These are phyloP conservation scores for Oncorhynchus tshawytscha DNA, from an alignment of 2,113 vertebrate genomes.

Conservation along the genomic window DNA sequence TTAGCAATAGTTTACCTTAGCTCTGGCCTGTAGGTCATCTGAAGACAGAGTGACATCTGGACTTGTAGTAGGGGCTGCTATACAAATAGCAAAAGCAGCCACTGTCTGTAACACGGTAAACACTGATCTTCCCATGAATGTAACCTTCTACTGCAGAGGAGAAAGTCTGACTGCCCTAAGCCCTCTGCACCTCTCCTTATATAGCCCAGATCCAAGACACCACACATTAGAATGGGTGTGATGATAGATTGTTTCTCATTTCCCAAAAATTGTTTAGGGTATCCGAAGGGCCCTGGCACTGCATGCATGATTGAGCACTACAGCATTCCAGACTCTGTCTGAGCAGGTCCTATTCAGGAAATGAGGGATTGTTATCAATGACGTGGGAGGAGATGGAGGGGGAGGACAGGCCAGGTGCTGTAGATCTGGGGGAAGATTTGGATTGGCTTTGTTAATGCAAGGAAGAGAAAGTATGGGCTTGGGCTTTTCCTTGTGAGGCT, in stretches of 20 bases:
- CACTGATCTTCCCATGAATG: conserved; percentile 7
- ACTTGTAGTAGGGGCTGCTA: conserved; percentile 20
- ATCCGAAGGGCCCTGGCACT: not conserved
- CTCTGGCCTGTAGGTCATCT: conserved; percentile 21
- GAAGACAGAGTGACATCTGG: not conserved
- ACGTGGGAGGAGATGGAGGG: not conserved
- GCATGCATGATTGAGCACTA: not conserved
- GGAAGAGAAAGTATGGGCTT: not conserved
- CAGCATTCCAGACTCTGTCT: not conserved
- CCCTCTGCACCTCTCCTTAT: not conserved
- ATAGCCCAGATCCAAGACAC: not conserved
- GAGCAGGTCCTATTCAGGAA: not conserved
- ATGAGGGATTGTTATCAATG: not conserved
- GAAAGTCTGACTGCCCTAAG: not conserved
- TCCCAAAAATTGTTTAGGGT: not conserved
- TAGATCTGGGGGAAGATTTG: not conserved
- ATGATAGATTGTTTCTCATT: not conserved
- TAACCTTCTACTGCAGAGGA: conserved; percentile 14
- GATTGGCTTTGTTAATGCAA: not conserved
- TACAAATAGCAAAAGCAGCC: conserved; percentile 9
- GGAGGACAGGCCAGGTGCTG: not conserved
- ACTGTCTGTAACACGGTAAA: conserved; percentile 4
- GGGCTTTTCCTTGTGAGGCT: no score
- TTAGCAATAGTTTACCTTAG: conserved; percentile 29
- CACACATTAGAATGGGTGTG: not conserved